These are phyloP conservation scores for Ophioninae sp. DNA, from an alignment of 2,888 invertebrate species.

Conservation along the genomic window DNA sequence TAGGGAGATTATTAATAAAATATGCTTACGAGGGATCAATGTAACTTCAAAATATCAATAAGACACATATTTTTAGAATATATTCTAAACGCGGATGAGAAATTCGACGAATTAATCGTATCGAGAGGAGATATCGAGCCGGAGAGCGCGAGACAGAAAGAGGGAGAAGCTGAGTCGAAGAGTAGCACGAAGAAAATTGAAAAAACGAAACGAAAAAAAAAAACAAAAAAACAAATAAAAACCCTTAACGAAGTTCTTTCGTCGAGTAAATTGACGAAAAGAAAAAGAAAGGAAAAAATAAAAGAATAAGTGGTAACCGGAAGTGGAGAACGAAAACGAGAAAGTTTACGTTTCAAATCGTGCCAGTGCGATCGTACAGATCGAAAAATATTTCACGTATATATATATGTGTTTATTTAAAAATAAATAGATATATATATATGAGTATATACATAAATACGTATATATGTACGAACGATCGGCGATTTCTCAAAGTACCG, in stretches of 20 bases:
- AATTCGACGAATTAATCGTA: slow-evolving; percentile 40
- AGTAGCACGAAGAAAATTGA: too few species aligned
- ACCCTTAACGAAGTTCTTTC: neutral
- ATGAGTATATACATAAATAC: slow-evolving; percentile 16
- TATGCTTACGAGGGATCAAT: slow-evolving; percentile 77
- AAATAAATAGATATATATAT: neutral
- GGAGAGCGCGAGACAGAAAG: slow-evolving; percentile 17
- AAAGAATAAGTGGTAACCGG: too few species aligned
- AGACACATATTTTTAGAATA: slow-evolving; percentile 78
- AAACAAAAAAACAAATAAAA: neutral
- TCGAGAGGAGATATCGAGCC: slow-evolving; percentile 13
- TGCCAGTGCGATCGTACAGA: neutral
- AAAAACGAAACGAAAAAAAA: neutral
- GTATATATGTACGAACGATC: neutral
- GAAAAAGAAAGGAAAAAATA: slow-evolving; percentile 19
- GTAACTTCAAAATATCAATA: slow-evolving; percentile 76
- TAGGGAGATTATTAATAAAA: slow-evolving; percentile 55
- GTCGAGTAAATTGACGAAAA: slow-evolving; percentile 3
- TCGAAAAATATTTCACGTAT: slow-evolving; percentile 3
- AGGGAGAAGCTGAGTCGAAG: too few species aligned
- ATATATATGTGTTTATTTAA: neutral
- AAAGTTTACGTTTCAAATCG: too few species aligned
- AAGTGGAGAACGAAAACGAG: neutral
- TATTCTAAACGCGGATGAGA: slow-evolving; percentile 71
- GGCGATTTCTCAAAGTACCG: slow-evolving; percentile 23